phyloP scores from a whole-genome alignment of 2,888 invertebrate genomes.

The Phania funesta region DNA sequence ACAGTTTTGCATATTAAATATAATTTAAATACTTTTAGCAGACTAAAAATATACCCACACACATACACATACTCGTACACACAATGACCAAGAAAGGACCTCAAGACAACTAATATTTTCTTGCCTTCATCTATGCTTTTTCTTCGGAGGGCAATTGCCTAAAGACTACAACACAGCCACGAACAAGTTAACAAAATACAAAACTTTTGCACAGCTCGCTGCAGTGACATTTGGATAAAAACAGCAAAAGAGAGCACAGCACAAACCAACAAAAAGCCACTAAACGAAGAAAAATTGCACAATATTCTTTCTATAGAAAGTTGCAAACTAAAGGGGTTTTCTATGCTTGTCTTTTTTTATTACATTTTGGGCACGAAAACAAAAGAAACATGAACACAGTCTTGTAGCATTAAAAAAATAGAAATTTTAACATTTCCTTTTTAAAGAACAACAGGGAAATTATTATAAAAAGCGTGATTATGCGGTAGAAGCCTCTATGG shows the following conservation, averaged over 20 bases:
- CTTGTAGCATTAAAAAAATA: conserved; percentile 14
- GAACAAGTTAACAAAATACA: conserved; percentile 36
- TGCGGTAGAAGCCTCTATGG: conserved; percentile 55
- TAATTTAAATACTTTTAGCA: conserved; percentile 62
- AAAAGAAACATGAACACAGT: conserved; percentile 49
- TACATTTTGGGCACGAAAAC: conserved; percentile 7
- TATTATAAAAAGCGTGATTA: conserved; percentile 54
- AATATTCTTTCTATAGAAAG: conserved; percentile 49
- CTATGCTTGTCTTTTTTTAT: not conserved
- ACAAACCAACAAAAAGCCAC: conserved; percentile 43
- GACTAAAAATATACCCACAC: too few relatives aligned
- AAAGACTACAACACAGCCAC: conserved; percentile 40
- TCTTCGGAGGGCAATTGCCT: conserved; percentile 35
- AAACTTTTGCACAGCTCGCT: conserved; percentile 45
- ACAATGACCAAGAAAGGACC: not conserved
- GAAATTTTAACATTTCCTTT: conserved; percentile 34
- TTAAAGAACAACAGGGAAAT: conserved; percentile 49
- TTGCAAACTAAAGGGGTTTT: conserved; percentile 45
- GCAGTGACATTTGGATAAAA: conserved; percentile 42
- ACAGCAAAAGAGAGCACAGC: not conserved
- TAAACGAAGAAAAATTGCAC: conserved; percentile 61
- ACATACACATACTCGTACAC: not conserved
- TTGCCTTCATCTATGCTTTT: conserved; percentile 15
- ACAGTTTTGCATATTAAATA: conserved; percentile 63
- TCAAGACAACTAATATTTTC: conserved; percentile 40